phyloP scores from a whole-genome alignment of 1,140 invertebrate genomes.

The Psix sp. region DNA sequence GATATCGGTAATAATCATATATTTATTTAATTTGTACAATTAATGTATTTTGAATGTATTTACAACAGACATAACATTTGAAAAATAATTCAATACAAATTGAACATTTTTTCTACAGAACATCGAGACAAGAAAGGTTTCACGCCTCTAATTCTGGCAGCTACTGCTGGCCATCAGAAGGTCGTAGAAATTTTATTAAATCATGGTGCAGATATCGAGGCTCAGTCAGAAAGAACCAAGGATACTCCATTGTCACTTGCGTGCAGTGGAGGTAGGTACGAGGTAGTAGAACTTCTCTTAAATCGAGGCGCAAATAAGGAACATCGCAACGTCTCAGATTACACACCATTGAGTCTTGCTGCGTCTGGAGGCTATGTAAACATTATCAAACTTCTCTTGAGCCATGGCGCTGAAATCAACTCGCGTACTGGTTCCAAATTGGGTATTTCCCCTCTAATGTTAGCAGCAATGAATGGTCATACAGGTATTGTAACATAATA shows the following conservation, averaged over 20 bases:
- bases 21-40: slow-evolving; percentile 26
- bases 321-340: slow-evolving; percentile 99
- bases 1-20: slow-evolving; percentile 83
- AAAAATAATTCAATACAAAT: neutral
- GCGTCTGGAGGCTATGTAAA: slow-evolving; percentile 99
- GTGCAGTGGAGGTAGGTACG: slow-evolving; percentile 97
- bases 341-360: slow-evolving; percentile 97
- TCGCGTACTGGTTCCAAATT: slow-evolving; percentile 97
- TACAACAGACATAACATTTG: neutral
- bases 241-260: slow-evolving; percentile 98
- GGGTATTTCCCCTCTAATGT: slow-evolving; percentile 98
- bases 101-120: slow-evolving; percentile 79
- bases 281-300: slow-evolving; percentile 96
- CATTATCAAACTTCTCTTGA: slow-evolving; percentile 96
- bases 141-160: slow-evolving; percentile 97
- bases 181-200: slow-evolving; percentile 95
- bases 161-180: slow-evolving; percentile 97
- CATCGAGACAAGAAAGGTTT: slow-evolving; percentile 99
- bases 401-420: slow-evolving; percentile 97
- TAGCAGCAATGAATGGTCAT: slow-evolving; percentile 99
- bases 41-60: slow-evolving; percentile 1
- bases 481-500: slow-evolving; percentile 77
- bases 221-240: slow-evolving; percentile 98
- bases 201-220: slow-evolving; percentile 96
- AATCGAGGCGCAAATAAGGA: slow-evolving; percentile 96